phyloP scores from a whole-genome alignment of 1,140 invertebrate genomes.

The Pogonognathellus flavescens region DNA sequence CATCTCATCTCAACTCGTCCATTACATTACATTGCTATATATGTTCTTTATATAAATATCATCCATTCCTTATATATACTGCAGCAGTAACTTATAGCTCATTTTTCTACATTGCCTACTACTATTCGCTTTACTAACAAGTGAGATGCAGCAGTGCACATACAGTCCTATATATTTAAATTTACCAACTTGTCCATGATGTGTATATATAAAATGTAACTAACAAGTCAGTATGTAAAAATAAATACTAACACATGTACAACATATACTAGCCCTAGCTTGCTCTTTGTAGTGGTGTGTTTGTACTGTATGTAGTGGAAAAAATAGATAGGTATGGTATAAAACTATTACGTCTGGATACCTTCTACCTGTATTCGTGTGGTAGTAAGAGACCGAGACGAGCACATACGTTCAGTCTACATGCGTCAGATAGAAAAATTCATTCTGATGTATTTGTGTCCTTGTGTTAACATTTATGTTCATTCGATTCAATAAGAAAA shows the following conservation, averaged over 20 bases:
- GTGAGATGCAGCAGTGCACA: too few species aligned
- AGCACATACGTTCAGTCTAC: too few species aligned
- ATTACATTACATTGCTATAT: neutral
- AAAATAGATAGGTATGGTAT: neutral
- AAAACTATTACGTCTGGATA: neutral
- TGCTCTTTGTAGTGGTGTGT: neutral
- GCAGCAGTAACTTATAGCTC: too few species aligned
- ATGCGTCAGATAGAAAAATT: neutral
- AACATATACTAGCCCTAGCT: neutral
- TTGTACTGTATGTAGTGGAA: neutral
- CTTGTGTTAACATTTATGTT: neutral
- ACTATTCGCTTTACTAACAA: too few species aligned
- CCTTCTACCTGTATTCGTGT: neutral
- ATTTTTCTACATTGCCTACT: too few species aligned
- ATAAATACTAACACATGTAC: too few species aligned
- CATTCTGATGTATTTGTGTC: neutral
- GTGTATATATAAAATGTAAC: neutral
- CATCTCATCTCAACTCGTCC: conserved; percentile 23
- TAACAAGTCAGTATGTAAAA: neutral
- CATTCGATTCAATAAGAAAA: conserved; percentile 3
- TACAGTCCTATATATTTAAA: too few species aligned
- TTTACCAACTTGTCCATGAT: too few species aligned
- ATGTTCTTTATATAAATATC: neutral
- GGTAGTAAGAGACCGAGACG: too few species aligned
- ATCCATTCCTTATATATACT: neutral